These are phyloP conservation scores for Pecten maximus DNA, from an alignment of 2,888 invertebrate genomes.

Conservation along the genomic window DNA sequence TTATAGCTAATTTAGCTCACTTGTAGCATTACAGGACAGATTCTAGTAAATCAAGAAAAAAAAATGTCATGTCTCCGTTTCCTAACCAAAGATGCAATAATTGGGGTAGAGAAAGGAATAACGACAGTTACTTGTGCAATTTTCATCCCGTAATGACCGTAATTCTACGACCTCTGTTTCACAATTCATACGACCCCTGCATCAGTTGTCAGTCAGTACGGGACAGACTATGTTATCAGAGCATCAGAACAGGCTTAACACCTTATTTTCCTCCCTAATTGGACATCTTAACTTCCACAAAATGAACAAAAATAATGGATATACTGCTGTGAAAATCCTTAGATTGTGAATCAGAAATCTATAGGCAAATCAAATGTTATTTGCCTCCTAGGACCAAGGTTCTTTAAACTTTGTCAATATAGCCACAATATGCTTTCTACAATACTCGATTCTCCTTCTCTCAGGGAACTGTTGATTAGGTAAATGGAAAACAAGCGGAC, in stretches of 20 bases:
- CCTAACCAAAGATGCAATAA: conserved; percentile 5
- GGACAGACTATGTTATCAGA: not conserved
- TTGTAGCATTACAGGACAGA: not conserved
- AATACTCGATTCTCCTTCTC: not conserved
- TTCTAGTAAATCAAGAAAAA: conserved; percentile 3
- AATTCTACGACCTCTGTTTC: conserved; percentile 15
- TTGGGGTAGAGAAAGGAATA: not conserved
- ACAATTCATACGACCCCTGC: conserved; percentile 9
- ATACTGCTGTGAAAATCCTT: not conserved
- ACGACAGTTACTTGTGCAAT: not conserved
- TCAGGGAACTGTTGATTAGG: not conserved
- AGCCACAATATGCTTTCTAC: not conserved
- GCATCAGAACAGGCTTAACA: not conserved
- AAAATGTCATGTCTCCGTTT: not conserved
- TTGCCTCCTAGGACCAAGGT: not conserved
- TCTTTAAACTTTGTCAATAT: not conserved
- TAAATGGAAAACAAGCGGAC: not conserved
- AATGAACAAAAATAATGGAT: conserved; percentile 20
- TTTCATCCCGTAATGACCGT: not conserved
- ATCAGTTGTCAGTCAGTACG: not conserved
- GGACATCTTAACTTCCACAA: conserved; percentile 11
- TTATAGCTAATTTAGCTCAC: not conserved
- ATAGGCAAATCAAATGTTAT: not conserved
- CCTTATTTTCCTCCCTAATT: conserved; percentile 33
- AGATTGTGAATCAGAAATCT: conserved; percentile 3